Evolutionary conservation across 2,888 invertebrate species (phyloP), one percentile per base, ranked within the genome.

Genomic region (Machimus atricapillus): DNA sequence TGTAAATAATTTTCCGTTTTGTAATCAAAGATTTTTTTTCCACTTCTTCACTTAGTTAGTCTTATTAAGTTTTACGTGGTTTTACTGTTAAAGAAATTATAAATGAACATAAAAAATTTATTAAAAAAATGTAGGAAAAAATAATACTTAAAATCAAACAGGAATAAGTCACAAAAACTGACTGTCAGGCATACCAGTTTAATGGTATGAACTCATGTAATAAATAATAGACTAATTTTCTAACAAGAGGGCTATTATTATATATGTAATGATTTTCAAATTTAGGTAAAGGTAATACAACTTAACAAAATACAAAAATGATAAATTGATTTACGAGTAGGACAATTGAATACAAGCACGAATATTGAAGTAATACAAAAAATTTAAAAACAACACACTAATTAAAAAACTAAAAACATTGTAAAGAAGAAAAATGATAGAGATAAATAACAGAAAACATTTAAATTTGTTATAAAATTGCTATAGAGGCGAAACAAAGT

Each of bases 381-480:
- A 79, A 78, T 16, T 34, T 40, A 40, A 40, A 40, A 19, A 78
- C 16, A 78, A 78, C 31, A 46, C 31, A 46, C 14, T 52, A 79
- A 78, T 78, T 40, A n/a, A 78, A 66, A 66, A 66, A 66, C 27
- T 12, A 66, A 66, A 46, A 66, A 66, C 66, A 66, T 66, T 66
- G 66, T 66, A 66, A 66, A 66, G 23, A 23, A 12, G 3, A 46
- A 27, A 66, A 52, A 66, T 66, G 66, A 66, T 66, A 66, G 66
- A 66, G 66, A 7, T 8, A 66, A 66, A 23, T 66, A 66, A 66
- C 23, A 58, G 12, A 66, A 66, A 46, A 43, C 43, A 43, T 79
- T 34, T 79, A 79, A 79, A 79, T 79, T 79, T 79, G 79, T 79
- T 79, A 79, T 79, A 79, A 79, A 46, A 79, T 27, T 79, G 46